Conservation (phyloP, 2,113 vertebrate genomes). For the Microcebus murinus region DNA sequence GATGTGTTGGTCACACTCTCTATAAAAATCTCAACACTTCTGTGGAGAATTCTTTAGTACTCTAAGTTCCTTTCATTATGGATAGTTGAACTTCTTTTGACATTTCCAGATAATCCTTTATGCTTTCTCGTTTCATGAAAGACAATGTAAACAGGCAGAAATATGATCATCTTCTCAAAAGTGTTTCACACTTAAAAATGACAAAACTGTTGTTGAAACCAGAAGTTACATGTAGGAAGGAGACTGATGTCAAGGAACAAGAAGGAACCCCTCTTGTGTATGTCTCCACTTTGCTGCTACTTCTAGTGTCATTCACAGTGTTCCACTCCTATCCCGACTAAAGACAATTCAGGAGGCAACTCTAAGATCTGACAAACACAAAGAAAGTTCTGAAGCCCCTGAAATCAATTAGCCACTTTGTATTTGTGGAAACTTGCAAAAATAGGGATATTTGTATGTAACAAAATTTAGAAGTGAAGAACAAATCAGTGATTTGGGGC, state of each 20-base stretch:
- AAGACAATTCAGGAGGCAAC: not conserved
- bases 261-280: too few species aligned
- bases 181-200: not conserved
- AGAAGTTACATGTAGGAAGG: not conserved
- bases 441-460: not conserved
- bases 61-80: not conserved
- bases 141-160: not conserved
- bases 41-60: not conserved
- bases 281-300: not conserved
- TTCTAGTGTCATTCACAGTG: not conserved
- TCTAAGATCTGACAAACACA: not conserved
- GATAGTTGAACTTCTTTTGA: not conserved
- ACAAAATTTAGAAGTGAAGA: not conserved
- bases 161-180: not conserved
- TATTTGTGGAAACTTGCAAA: not conserved
- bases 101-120: not conserved
- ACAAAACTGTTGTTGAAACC: not conserved
- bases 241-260: not conserved
- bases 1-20: not conserved
- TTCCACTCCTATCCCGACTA: not conserved
- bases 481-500: not conserved
- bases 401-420: not conserved
- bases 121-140: not conserved
- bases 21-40: not conserved
- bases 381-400: not conserved